phyloP scores from a whole-genome alignment of 2,888 invertebrate species.

The Steinernema scapterisci region DNA sequence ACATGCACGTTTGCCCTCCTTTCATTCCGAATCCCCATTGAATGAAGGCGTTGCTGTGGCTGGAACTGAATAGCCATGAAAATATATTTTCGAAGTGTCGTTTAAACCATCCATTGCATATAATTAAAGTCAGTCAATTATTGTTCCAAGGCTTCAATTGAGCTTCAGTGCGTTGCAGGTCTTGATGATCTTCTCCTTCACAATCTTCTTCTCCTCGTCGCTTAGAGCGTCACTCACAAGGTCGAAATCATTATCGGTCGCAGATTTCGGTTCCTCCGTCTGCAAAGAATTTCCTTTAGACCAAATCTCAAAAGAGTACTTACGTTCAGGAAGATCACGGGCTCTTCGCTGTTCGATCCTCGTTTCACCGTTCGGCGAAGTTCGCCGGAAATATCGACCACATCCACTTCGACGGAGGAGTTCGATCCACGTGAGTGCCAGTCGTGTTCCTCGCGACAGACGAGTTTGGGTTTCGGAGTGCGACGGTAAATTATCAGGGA shows the following conservation, averaged over 20 bases:
- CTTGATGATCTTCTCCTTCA: slow-evolving; percentile 31
- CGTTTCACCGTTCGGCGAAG: not conserved
- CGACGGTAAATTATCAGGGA: slow-evolving; percentile 43
- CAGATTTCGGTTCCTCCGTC: not conserved
- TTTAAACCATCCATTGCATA: too few species aligned
- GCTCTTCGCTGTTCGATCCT: not conserved
- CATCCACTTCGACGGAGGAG: not conserved
- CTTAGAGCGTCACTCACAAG: slow-evolving; percentile 11
- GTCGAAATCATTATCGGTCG: slow-evolving; percentile 6
- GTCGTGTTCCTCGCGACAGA: slow-evolving; percentile 43
- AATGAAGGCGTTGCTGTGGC: too few species aligned
- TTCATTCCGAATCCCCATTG: too few species aligned
- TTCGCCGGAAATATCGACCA: not conserved
- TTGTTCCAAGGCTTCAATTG: too few species aligned
- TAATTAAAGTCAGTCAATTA: too few species aligned
- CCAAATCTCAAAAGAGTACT: not conserved
- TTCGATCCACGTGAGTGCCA: not conserved
- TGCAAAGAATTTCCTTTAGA: not conserved
- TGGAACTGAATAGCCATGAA: too few species aligned
- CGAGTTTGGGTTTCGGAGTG: slow-evolving; percentile 44
- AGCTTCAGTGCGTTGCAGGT: slow-evolving; percentile 28
- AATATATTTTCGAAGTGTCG: too few species aligned
- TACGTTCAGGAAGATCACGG: slow-evolving; percentile 19
- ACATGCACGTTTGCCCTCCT: too few species aligned
- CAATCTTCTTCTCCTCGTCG: slow-evolving; percentile 17